Evolutionary conservation across 2,113 vertebrate genomes (phyloP), one percentile per base, ranked within the genome.

Genomic region (Todiramphus saurophagus): DNA sequence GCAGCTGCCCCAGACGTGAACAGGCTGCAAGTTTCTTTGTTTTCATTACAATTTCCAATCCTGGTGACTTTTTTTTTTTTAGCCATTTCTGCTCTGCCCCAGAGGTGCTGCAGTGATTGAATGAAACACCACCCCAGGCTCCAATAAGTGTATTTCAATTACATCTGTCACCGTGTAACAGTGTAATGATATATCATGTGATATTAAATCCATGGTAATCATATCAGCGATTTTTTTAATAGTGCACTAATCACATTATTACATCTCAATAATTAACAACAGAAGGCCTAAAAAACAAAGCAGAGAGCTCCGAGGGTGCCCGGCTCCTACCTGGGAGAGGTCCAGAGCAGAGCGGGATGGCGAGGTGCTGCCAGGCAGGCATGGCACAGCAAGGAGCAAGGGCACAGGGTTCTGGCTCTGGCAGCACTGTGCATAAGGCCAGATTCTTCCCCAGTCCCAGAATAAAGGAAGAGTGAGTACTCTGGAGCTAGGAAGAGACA

Each of bases 121-220:
- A 99, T 98, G 98, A 99, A 98, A 99, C 98, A 98, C 83, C 97
- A 98, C 98, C 98, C 98, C 97, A 97, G 98, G 98, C 99, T 98
- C 98, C 98, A 99, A 99, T 99, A 99, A 99, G 99, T 99, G 99
- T 99, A 99, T 99, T 99, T 99, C 99, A 99, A 99, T 99, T 99
- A 99, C 98, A 98, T 98, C 99, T 99, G 99, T 99, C 99, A 99
- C 97, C 98, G 96, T 94, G 97, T 99, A 99, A 99, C 98, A 98
- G 99, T 98, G 98, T 98, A 98, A 99, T 99, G 99, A 99, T 99
- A 99, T 99, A 99, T 99, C 99, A 99, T 99, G 98, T 98, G 98
- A 99, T 99, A 99, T 99, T 99, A 99, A 99, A 99, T 99, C 98
- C 98, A 99, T 99, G 98, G 98, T 99, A 99, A 99, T 99, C 98